A percentile compares a stretch with the other conserved stretches of the same genome.
phyloP scores from a whole-genome alignment of 2,113 vertebrate genomes.

The Nerophis lumbriciformis region DNA sequence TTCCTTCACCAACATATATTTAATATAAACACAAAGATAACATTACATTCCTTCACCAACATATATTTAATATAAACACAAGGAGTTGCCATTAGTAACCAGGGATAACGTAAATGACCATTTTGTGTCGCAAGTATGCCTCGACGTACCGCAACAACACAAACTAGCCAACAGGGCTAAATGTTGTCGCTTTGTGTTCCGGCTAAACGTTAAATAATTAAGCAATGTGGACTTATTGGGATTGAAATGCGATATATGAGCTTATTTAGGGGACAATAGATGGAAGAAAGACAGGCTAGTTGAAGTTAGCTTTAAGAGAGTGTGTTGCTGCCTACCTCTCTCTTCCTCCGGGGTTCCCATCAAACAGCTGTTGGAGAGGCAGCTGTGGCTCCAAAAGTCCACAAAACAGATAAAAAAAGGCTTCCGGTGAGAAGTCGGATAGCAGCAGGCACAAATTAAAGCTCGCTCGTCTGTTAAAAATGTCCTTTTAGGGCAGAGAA shows the following conservation, averaged over 20 bases:
- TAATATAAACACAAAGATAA: too few species aligned
- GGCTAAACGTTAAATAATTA: neutral
- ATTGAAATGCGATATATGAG: neutral
- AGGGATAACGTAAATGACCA: neutral
- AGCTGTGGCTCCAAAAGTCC: constrained; percentile 14
- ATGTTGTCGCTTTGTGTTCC: neutral
- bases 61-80: neutral
- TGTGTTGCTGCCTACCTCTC: constrained; percentile 57
- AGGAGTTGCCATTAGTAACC: neutral
- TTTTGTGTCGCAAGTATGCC: neutral
- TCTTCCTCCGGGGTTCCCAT: constrained; percentile 74
- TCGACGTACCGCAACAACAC: neutral
- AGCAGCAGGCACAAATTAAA: neutral
- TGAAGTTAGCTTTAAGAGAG: constrained; percentile 19
- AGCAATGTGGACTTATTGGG: neutral
- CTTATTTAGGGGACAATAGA: neutral
- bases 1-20: too few species aligned
- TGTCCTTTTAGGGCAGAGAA: constrained; percentile 12
- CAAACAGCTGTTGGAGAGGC: constrained; percentile 45
- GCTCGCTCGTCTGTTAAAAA: constrained; percentile 12
- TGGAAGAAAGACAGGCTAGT: neutral
- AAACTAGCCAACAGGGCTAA: constrained; percentile 14
- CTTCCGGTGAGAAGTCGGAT: neutral
- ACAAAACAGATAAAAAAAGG: neutral
- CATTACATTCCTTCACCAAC: too few species aligned